Evolutionary conservation across 2,888 invertebrate genomes (phyloP), one percentile per base, ranked within the genome.

Genomic region (Ariolimax columbianus): DNA sequence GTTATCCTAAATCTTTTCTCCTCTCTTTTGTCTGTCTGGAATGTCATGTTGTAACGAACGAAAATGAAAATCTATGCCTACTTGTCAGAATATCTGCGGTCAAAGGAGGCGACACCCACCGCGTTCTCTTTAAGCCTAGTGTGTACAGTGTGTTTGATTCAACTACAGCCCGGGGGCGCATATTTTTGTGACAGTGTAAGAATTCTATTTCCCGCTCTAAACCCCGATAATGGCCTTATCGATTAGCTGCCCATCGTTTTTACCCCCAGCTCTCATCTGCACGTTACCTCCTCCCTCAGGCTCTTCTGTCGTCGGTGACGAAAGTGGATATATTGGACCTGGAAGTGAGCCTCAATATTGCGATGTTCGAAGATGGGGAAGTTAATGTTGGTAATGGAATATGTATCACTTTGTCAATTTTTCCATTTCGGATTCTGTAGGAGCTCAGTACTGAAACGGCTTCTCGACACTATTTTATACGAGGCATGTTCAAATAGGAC

Each of bases 161-260:
- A 68, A 36, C 68, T 36, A 36, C 23, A 36, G 68, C 68, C 36
- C 14, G 36, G 19, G 36, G 68, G 68, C 36, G 68, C 36, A 68
- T 36, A 36, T 68, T 36, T 68, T 36, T 30, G n/a, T 68, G 68
- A 68, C 68, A 17, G 0, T 14, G 33, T 68, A 68, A 63, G 59
- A 63, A 63, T n/a, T 63, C 59, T 63, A 63, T 63, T 63, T 63
- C 59, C n/a, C 11, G 59, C 55, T 23, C n/a, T 63, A 63, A 63
- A n/a, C 36, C 19, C 66, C 36, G 68, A 68, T 68, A 68, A 68
- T 68, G 68, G 36, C 68, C 19, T 36, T 68, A 68, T 68, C 19
- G 68, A 68, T 68, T 68, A 68, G 7, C 2, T 68, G 26, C 36
- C 68, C 36, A 17, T n/a, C 7, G 59, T 63, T 23, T 63, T 14